Base-by-base conservation (phyloP, 2,113 vertebrate genomes). In the Elephas maximus region DNA sequence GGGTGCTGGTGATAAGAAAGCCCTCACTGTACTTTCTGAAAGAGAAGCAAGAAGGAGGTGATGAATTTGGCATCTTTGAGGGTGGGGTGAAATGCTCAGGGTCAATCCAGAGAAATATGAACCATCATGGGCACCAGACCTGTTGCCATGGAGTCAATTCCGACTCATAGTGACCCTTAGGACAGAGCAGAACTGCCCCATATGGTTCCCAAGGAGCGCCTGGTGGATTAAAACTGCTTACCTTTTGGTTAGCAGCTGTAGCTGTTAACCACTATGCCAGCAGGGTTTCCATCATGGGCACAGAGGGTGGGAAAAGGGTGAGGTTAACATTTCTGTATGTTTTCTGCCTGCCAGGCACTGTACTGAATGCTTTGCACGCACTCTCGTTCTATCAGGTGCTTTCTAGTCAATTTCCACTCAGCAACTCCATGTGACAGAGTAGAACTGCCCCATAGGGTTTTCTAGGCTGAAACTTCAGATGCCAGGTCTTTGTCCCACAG, bases 1-100 rank as follows among this genome's bases (percentile, higher is more conserved):
- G 28, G 45, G 37, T 69, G 83, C 6, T 91, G 73, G n/a, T 8
- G 23, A 24, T 15, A 26, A 79, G 77, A 88, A n/a, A 45, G 6
- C 20, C 63, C 45, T 98, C 94, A 98, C 53, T 98, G 37, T n/a
- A 78, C 44, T 96, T 98, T 98, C 98, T 98, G 97, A 6, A 94
- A 97, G 80, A 95, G 48, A 97, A 95, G 20, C 62, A 83, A 88
- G 51, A 92, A 83, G 23, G 4, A 88, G 65, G n/a, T 96, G 57
- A 93, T 73, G 77, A 62, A 91, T 96, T 92, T 5, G 1, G 3
- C 6, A 26, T 33, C 30, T 88, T 78, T 67, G 88, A 57, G 80
- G 45, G 10, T 23, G 12, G 14, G 20, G 9, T 53, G 4, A 89
- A 15, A 15, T 51, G 17, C 8, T 65, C 4, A 14, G n/a, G 5